These are phyloP conservation scores for Drosophila antonietae DNA, from an alignment of 2,888 invertebrate species.

Conservation along the genomic window DNA sequence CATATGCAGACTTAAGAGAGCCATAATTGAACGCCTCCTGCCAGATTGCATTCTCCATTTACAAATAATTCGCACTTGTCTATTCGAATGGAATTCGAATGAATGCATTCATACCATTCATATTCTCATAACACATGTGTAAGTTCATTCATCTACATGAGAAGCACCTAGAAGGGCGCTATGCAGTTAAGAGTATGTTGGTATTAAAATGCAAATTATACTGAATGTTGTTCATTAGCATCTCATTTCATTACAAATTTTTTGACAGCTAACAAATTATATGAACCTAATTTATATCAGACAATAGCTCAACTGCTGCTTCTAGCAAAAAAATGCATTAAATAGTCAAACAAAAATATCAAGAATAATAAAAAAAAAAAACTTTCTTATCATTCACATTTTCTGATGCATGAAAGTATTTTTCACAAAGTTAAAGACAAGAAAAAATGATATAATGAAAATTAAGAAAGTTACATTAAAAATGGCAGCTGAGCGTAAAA, in stretches of 20 bases:
- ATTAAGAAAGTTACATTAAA: slow-evolving; percentile 21
- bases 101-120: no score
- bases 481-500: slow-evolving; percentile 29
- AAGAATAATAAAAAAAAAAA: neutral
- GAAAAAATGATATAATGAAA: neutral
- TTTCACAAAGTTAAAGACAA: slow-evolving; percentile 11
- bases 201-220: neutral
- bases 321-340: neutral
- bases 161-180: neutral
- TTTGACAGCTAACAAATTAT: neutral
- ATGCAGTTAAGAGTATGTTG: no score
- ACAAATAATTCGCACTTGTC: no score
- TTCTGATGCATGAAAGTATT: slow-evolving; percentile 30
- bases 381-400: slow-evolving; percentile 23
- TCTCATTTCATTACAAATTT: neutral
- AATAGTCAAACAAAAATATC: slow-evolving; percentile 18
- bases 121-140: no score
- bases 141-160: neutral
- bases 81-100: no score
- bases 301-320: neutral
- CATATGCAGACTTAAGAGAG: no score
- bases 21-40: no score
- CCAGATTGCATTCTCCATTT: no score
- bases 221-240: neutral
- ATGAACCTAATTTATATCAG: neutral